phyloP scores from a whole-genome alignment of 2,888 invertebrate genomes.

The Euproctis similis region DNA sequence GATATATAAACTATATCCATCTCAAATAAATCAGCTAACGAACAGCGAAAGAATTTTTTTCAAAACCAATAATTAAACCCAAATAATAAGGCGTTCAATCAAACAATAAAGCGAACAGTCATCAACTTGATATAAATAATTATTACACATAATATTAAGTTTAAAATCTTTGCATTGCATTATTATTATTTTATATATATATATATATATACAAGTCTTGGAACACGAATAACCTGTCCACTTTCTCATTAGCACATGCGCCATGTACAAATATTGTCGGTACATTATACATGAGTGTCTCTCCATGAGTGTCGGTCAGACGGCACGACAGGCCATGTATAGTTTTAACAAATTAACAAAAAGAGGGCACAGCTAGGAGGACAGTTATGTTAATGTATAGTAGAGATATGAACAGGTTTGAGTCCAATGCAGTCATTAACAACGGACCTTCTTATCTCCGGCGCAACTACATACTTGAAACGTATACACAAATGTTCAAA shows the following conservation, averaged over 20 bases:
- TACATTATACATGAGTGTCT: not conserved
- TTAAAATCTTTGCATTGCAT: slow-evolving; percentile 1
- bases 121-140: too few species aligned
- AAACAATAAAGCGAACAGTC: too few species aligned
- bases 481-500: slow-evolving; percentile 2
- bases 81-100: too few species aligned
- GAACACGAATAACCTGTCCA: slow-evolving; percentile 11
- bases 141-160: slow-evolving; percentile 3
- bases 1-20: too few species aligned
- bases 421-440: slow-evolving; percentile 13
- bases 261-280: slow-evolving; percentile 10
- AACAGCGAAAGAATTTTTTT: too few species aligned
- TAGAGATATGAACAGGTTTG: slow-evolving; percentile 11
- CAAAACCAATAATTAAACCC: too few species aligned
- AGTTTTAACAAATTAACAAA: slow-evolving; percentile 25
- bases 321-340: slow-evolving; percentile 11
- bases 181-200: too few species aligned
- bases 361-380: slow-evolving; percentile 22
- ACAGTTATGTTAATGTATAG: slow-evolving; percentile 32
- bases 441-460: slow-evolving; percentile 19
- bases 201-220: too few species aligned
- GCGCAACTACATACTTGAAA: slow-evolving; percentile 24
- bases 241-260: slow-evolving; percentile 17
- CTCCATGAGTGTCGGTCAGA: not conserved
- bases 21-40: too few species aligned